Base-by-base conservation (phyloP, 1,140 invertebrate species). In the Drosophila sucinea region DNA sequence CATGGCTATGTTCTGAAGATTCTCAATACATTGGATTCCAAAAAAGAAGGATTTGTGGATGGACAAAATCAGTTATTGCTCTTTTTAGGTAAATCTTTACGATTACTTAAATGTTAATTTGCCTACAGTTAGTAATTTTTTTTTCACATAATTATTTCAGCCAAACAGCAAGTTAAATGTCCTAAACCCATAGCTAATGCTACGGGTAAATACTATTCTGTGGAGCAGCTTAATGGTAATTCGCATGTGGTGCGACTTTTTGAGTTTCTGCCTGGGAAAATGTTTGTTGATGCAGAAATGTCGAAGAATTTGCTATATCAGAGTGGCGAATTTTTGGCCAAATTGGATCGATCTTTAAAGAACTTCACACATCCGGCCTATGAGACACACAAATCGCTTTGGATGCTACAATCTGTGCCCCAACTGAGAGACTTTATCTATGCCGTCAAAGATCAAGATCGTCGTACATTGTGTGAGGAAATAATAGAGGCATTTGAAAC, bases 1-100 rank as follows among this genome's bases (percentile, higher is more conserved):
- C 78, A 95, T 76, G 96, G 96, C 0, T 98, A 97, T 80, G 95
- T 97, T 7, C 92, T 98, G 32, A 98, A 98, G 93, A 94, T 98
- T 41, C 92, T 96, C 25, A 98, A 98, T 92, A 94, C 95, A 0
- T 92, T 96, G 82, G 96, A 97, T 87, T 96, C 97, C 0, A 93
- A 95, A 78, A 95, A 96, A 35, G 85, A 92, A 0, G 79, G 91
- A 1, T 92, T 95, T 25, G 93, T 97, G 11, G 95, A 96, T 57
- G 96, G 94, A 0, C 96, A 97, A 91, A 96, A 94, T 68, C 93
- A 95, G 69, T 92, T 96, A 44, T 93, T 96, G 92, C 89, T 95
- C 2, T 95, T 94, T 85, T 93, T 97, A 55, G 92, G 95, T 94
- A 91, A 94, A 92, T 90, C 67, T 63, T 40, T 25, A 27, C 32